Conservation (phyloP, 1,140 invertebrate genomes). For the Drosophila murphyi region DNA sequence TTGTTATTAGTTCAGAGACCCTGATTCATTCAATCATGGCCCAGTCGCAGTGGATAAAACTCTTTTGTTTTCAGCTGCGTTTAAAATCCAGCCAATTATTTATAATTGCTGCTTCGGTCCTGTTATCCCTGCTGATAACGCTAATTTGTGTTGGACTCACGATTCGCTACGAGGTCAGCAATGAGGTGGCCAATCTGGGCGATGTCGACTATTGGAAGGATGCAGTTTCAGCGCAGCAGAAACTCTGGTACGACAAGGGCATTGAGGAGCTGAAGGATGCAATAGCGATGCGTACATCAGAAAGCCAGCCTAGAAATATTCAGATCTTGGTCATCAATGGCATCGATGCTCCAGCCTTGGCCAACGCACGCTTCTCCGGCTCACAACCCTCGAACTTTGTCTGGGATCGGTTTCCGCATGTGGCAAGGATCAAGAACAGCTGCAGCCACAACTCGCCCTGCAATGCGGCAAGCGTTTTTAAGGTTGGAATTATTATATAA, state of each 20-base stretch:
- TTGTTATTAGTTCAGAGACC: not conserved
- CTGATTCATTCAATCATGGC: conserved; percentile 21
- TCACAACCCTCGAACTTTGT: conserved; percentile 15
- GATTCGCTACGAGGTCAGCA: conserved; percentile 73
- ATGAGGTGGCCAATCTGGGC: conserved; percentile 64
- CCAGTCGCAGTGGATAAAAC: conserved; percentile 26
- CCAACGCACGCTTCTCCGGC: conserved; percentile 34
- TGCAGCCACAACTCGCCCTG: conserved; percentile 56
- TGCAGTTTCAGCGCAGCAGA: conserved; percentile 46
- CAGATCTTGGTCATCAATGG: conserved; percentile 58
- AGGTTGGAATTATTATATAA: not conserved
- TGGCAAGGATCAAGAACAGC: conserved; percentile 54
- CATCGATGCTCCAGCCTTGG: conserved; percentile 43
- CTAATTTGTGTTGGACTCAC: conserved; percentile 67
- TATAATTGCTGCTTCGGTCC: conserved; percentile 58
- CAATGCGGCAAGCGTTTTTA: conserved; percentile 24
- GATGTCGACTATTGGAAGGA: conserved; percentile 76
- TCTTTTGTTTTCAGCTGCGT: conserved; percentile 37
- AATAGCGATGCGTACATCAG: conserved; percentile 11
- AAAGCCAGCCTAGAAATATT: conserved; percentile 28
- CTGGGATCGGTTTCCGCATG: conserved; percentile 63
- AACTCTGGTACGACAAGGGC: conserved; percentile 68
- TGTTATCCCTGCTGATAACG: conserved; percentile 58
- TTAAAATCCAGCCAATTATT: conserved; percentile 69
- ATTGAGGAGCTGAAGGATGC: conserved; percentile 63